Evolutionary conservation across 2,888 invertebrate species (phyloP).

Genomic region (Dioctria rufipes): DNA sequence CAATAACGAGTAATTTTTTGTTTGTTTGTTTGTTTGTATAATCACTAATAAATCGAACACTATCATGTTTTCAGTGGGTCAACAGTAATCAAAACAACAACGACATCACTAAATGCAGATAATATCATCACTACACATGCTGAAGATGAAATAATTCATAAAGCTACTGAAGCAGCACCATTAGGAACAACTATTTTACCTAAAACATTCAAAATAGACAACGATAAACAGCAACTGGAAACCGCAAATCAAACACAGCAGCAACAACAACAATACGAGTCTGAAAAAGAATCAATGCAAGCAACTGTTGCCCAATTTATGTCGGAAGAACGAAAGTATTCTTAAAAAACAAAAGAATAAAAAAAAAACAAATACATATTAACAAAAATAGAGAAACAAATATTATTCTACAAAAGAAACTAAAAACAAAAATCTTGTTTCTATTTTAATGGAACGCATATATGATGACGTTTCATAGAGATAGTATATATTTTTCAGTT

Average conservation of each 20-base stretch:
- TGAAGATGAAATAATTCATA: slow-evolving; percentile 30
- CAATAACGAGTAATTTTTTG: slow-evolving; percentile 67
- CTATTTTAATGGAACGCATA: too few relatives aligned
- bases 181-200: background rate
- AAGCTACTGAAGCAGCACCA: background rate
- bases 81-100: slow-evolving; percentile 35
- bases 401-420: too few relatives aligned
- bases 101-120: slow-evolving; percentile 22
- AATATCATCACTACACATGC: background rate
- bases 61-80: slow-evolving; percentile 38
- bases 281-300: slow-evolving; percentile 73
- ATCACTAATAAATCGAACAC: background rate
- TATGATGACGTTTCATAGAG: too few relatives aligned
- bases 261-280: slow-evolving; percentile 30
- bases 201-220: background rate
- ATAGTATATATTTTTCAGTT: too few relatives aligned
- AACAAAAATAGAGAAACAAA: too few relatives aligned
- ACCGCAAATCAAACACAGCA: background rate
- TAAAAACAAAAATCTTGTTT: too few relatives aligned
- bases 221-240: background rate
- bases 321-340: slow-evolving; percentile 73
- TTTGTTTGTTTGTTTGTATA: background rate
- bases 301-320: slow-evolving; percentile 74
- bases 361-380: background rate
- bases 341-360: slow-evolving; percentile 61